Evolutionary conservation across 1,140 invertebrate genomes (phyloP), one percentile per base, ranked within the genome.

Genomic region (Zaprionus taronus): DNA sequence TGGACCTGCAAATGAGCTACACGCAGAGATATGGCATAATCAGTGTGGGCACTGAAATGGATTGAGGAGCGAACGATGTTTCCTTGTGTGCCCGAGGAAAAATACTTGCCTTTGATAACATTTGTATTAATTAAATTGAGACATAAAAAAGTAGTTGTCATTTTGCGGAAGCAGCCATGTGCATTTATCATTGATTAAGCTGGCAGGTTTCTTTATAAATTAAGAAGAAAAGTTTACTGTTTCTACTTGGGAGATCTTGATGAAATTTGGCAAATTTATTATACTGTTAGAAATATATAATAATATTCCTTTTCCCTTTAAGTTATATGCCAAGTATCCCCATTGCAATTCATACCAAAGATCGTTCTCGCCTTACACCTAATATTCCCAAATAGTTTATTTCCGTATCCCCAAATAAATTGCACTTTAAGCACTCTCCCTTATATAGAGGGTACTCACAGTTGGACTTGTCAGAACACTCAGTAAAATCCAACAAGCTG

Each of bases 1-100:
- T 71, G 53, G 41, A 71, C 58, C 66, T 38, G 26, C 53, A 64
- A 71, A 60, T 71, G 60, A 64, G 60, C 36, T 66, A 57, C 64
- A 31, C n/a, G n/a, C 51, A 51, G 63, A 12, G 5, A 17, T 24
- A 66, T 56, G 41, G 53, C 36, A 38, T 66, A 67, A 57, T 31
- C 38, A 58, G 17, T 22, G 28, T 49, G 5, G 3, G 41, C 41
- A 17, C n/a, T 17, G 7, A 6, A 41, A 41, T 41, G 17, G 17
- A 22, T 5, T 24, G n/a, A 26, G 34, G 22, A 11, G 9, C 11
- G 31, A 28, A 26, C 9, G 20, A 20, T 12, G 7, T 2, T 51
- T 22, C n/a, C 17, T 22, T 44, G 0, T 12, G 20, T 17, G 20
- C 9, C 4, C 2, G 7, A 12, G 20, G 47, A 51, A 14, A 51